These are phyloP conservation scores for Nesogale talazaci DNA, from an alignment of 2,113 vertebrate species.

Conservation along the genomic window DNA sequence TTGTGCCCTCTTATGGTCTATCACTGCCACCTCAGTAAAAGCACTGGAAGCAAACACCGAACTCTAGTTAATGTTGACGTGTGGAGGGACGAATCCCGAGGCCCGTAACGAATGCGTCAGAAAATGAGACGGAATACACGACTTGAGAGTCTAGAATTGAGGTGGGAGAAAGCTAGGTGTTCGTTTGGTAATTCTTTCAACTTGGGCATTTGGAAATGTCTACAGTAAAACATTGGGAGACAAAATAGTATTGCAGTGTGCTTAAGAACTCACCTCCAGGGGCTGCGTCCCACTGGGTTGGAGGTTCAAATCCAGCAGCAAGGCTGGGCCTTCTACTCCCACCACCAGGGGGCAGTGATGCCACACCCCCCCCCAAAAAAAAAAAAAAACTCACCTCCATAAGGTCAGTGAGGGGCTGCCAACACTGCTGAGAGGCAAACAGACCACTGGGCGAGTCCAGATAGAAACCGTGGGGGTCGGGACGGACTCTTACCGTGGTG, in stretches of 20 bases:
- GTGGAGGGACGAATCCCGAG: slow-evolving; percentile 9
- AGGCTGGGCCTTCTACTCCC: no score
- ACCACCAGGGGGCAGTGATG: no score
- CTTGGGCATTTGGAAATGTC: not conserved
- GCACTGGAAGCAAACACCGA: not conserved
- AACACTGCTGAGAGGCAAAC: not conserved
- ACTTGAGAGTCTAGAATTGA: no score
- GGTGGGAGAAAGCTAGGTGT: no score
- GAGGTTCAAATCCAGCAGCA: no score
- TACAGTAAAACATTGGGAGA: not conserved
- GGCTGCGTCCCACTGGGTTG: no score
- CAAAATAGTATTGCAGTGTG: not conserved
- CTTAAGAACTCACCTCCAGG: no score
- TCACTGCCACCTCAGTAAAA: not conserved
- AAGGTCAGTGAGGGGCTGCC: not conserved
- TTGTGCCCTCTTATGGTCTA: no score
- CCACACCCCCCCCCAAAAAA: no score
- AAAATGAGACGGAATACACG: no score
- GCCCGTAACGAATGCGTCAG: not conserved
- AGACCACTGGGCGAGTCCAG: not conserved
- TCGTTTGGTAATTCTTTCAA: no score
- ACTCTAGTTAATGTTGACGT: not conserved
- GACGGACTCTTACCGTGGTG: not conserved
- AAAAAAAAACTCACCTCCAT: not conserved
- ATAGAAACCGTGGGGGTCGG: not conserved